Conservation (phyloP, 2,888 invertebrate genomes). For the Erynnis tages region DNA sequence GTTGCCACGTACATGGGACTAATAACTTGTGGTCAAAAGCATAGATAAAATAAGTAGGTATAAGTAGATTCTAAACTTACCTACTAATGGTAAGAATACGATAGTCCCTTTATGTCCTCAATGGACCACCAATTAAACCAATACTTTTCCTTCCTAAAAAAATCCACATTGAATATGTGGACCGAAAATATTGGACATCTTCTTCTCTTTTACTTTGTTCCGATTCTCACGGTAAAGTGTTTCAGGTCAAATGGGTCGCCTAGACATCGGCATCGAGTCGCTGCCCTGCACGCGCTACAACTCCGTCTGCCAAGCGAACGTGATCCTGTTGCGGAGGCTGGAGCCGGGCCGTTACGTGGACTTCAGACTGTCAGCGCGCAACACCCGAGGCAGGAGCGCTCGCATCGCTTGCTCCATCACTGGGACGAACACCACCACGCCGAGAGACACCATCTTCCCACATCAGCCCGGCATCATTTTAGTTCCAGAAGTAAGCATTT, state of each 20-base stretch:
- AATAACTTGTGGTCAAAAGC: too few species aligned
- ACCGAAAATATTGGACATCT: too few species aligned
- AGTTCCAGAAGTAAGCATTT: constrained; percentile 84
- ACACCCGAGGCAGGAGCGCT: constrained; percentile 89
- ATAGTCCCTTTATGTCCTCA: too few species aligned
- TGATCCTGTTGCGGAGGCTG: constrained; percentile 87
- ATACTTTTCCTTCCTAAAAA: too few species aligned
- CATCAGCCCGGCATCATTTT: constrained; percentile 89
- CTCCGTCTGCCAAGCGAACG: constrained; percentile 94
- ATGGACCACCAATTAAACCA: too few species aligned
- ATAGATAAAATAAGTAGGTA: too few species aligned
- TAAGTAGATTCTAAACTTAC: too few species aligned
- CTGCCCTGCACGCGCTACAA: constrained; percentile 93
- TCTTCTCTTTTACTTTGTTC: too few species aligned
- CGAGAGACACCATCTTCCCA: constrained; percentile 91
- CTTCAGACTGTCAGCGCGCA: constrained; percentile 87
- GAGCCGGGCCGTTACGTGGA: constrained; percentile 92
- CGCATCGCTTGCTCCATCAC: constrained; percentile 90
- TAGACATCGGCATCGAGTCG: constrained; percentile 89
- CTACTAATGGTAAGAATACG: too few species aligned
- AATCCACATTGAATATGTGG: too few species aligned
- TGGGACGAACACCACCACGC: constrained; percentile 92
- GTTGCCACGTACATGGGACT: too few species aligned
- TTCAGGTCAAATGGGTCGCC: constrained; percentile 85
- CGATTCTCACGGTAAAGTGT: neutral